Conservation (phyloP, 2,888 invertebrate genomes). For the Synergus umbraculus region DNA sequence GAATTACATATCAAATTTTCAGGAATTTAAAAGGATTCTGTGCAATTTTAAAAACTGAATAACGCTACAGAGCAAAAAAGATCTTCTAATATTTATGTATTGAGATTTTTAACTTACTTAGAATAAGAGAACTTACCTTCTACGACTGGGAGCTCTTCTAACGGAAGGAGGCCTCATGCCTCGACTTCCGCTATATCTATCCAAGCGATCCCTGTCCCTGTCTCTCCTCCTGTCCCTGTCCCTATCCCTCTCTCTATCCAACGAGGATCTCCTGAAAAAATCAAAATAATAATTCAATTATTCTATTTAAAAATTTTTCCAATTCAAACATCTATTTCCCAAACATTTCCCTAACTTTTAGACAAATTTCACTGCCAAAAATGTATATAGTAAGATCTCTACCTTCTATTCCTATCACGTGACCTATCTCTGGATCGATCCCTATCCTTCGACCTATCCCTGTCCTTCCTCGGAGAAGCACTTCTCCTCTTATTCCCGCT, state of each 20-base stretch:
- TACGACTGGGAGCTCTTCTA: conserved; percentile 71
- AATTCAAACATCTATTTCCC: too few relatives aligned
- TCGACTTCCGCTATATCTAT: conserved; percentile 72
- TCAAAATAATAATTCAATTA: too few relatives aligned
- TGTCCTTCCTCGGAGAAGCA: conserved; percentile 73
- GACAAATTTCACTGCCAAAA: too few relatives aligned
- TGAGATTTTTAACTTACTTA: too few relatives aligned
- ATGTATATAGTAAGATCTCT: conserved; percentile 6
- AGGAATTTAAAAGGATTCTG: too few relatives aligned
- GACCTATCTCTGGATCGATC: conserved; percentile 76
- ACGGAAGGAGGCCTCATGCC: conserved; percentile 76
- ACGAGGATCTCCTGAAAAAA: conserved; percentile 67
- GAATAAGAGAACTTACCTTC: conserved; percentile 66
- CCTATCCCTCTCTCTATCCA: conserved; percentile 78
- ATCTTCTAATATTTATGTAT: too few relatives aligned
- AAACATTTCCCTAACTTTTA: too few relatives aligned
- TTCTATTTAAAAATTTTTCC: too few relatives aligned
- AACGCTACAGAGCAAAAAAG: too few relatives aligned
- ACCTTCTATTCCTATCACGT: conserved; percentile 74
- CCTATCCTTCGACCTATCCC: conserved; percentile 75
- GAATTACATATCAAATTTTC: too few relatives aligned
- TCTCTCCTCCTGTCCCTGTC: conserved; percentile 74
- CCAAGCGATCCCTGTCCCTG: conserved; percentile 70
- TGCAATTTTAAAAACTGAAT: too few relatives aligned
- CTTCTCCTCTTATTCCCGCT: conserved; percentile 71